A percentile compares a stretch with the other conserved stretches of the same genome.
Evolutionary conservation across 2,113 vertebrate genomes (phyloP).

Genomic region (Gymnarchus niloticus): DNA sequence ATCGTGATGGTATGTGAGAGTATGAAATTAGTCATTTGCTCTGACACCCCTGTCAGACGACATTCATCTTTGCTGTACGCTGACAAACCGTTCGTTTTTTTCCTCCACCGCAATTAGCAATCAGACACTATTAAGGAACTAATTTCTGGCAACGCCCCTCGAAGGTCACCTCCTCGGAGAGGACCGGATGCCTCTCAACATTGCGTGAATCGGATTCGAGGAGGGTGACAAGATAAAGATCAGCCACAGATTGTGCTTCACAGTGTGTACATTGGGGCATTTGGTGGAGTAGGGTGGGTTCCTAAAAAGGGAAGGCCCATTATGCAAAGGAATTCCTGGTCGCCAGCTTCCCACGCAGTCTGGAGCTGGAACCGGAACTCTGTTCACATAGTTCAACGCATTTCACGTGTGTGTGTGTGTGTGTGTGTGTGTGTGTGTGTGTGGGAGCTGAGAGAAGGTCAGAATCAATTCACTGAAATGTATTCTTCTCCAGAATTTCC

Average conservation of each 20-base stretch:
- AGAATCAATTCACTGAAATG: neutral
- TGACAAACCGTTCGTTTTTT: conserved; percentile 2
- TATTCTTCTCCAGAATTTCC: neutral
- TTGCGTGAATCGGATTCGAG: neutral
- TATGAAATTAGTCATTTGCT: neutral
- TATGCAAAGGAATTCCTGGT: neutral
- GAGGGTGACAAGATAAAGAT: neutral
- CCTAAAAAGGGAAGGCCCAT: neutral
- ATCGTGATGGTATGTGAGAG: neutral
- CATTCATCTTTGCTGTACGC: conserved; percentile 16
- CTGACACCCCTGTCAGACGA: conserved; percentile 6
- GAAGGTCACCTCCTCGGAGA: neutral
- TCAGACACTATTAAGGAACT: conserved; percentile 35
- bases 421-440: neutral
- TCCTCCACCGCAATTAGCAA: conserved; percentile 21
- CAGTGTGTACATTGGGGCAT: neutral
- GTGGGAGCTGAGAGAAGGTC: neutral
- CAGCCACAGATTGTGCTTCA: neutral
- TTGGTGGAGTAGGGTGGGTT: neutral
- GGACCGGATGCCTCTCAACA: neutral
- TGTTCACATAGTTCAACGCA: neutral
- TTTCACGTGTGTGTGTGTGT: neutral
- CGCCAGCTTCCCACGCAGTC: neutral
- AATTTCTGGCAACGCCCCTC: conserved; percentile 22
- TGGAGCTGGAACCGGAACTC: neutral